Evolutionary conservation across 2,113 vertebrate species (phyloP).

Genomic region (Syngnathus scovelli): DNA sequence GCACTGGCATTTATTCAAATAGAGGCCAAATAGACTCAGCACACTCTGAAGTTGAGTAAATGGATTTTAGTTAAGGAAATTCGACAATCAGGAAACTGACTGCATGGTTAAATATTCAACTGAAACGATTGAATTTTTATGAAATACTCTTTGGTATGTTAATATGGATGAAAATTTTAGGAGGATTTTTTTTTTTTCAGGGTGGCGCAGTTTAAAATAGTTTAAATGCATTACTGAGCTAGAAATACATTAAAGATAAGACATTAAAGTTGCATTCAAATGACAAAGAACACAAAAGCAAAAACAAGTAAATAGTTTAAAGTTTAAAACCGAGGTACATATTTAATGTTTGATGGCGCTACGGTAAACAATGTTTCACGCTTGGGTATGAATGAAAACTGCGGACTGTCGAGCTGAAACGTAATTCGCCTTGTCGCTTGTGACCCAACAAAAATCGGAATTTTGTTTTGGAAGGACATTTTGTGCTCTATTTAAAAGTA

Average conservation of each 20-base stretch:
- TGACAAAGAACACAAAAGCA: conserved; percentile 1
- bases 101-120: not conserved
- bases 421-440: not conserved
- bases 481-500: not conserved
- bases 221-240: not conserved
- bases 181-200: not conserved
- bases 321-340: conserved; percentile 5
- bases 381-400: not conserved
- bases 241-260: conserved; percentile 11
- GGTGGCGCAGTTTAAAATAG: not conserved
- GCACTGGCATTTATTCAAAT: not conserved
- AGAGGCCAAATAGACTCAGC: not conserved
- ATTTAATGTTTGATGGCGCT: not conserved
- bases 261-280: conserved; percentile 10
- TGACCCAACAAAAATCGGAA: not conserved
- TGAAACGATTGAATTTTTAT: not conserved
- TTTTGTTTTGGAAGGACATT: not conserved
- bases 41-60: not conserved
- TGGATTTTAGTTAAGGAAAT: not conserved
- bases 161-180: not conserved
- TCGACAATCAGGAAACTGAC: not conserved
- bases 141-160: not conserved
- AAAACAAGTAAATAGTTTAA: conserved; percentile 13
- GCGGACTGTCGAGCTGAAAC: not conserved
- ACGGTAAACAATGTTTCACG: not conserved